These are phyloP conservation scores for Tauraco erythrolophus DNA, from an alignment of 2,113 vertebrate species.

Conservation along the genomic window DNA sequence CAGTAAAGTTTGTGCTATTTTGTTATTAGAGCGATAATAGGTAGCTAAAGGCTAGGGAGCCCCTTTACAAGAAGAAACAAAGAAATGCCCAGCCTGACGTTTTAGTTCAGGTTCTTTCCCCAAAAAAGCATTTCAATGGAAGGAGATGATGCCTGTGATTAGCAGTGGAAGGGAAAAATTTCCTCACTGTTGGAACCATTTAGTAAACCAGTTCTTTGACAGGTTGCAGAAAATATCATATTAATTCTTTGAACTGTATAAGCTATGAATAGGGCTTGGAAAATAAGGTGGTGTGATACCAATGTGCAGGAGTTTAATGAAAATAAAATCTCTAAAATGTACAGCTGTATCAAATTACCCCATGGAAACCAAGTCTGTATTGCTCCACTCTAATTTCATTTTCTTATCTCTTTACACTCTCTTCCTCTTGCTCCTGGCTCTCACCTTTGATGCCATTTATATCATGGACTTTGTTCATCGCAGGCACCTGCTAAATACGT, in stretches of 20 bases:
- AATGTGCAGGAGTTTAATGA: neutral
- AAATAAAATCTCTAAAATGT: neutral
- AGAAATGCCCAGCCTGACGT: neutral
- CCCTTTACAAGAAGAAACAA: slow-evolving; percentile 8
- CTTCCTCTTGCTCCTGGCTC: neutral
- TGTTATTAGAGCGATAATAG: neutral
- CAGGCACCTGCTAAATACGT: neutral
- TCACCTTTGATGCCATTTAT: neutral
- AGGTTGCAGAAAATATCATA: neutral
- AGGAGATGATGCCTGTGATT: neutral
- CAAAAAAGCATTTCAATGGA: neutral
- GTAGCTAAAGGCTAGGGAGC: neutral
- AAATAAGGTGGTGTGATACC: neutral
- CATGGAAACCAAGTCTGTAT: neutral
- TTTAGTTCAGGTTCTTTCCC: neutral
- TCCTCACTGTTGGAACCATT: neutral
- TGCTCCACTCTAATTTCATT: neutral
- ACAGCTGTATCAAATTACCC: neutral
- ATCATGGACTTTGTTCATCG: neutral
- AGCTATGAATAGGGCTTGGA: neutral
- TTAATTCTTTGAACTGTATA: neutral
- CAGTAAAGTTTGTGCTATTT: neutral
- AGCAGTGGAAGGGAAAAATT: neutral
- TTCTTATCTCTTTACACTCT: slow-evolving; percentile 3
- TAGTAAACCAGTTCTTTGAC: neutral